These are phyloP conservation scores for Latrodectus hesperus DNA, from an alignment of 2,888 invertebrate genomes.

Conservation along the genomic window DNA sequence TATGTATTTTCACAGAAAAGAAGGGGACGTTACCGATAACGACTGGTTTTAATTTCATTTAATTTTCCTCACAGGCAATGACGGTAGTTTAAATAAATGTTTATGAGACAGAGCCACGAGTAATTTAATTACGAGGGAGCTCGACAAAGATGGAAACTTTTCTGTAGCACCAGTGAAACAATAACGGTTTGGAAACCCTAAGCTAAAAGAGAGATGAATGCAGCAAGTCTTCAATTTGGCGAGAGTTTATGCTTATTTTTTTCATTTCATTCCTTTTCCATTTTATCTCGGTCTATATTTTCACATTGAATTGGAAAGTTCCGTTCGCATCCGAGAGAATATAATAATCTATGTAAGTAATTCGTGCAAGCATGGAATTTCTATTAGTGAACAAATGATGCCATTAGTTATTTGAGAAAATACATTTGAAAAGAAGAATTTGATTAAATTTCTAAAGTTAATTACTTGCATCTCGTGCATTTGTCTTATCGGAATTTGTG, in stretches of 20 bases:
- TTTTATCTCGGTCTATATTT: neutral
- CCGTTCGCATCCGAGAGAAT: neutral
- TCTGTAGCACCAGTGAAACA: constrained; percentile 23
- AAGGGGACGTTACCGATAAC: constrained; percentile 32
- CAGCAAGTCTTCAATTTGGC: constrained; percentile 8
- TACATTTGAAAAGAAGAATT: neutral
- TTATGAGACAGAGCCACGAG: constrained; percentile 42
- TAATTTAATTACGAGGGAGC: constrained; percentile 43
- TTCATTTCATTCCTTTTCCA: neutral
- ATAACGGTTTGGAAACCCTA: constrained; percentile 27
- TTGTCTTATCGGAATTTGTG: neutral
- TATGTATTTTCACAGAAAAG: constrained; percentile 48
- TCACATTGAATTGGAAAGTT: neutral
- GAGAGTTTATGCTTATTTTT: neutral
- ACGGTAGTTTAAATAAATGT: constrained; percentile 62
- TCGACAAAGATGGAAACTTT: constrained; percentile 22
- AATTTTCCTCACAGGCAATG: constrained; percentile 50
- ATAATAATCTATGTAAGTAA: neutral
- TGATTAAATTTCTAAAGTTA: constrained; percentile 5
- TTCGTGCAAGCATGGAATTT: neutral
- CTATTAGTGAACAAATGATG: constrained; percentile 1
- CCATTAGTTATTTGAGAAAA: constrained; percentile 3
- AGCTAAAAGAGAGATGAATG: constrained; percentile 6
- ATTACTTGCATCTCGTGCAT: neutral
- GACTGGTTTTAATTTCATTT: constrained; percentile 61